phyloP scores from a whole-genome alignment of 2,113 vertebrate genomes.

The Penelope pileata region DNA sequence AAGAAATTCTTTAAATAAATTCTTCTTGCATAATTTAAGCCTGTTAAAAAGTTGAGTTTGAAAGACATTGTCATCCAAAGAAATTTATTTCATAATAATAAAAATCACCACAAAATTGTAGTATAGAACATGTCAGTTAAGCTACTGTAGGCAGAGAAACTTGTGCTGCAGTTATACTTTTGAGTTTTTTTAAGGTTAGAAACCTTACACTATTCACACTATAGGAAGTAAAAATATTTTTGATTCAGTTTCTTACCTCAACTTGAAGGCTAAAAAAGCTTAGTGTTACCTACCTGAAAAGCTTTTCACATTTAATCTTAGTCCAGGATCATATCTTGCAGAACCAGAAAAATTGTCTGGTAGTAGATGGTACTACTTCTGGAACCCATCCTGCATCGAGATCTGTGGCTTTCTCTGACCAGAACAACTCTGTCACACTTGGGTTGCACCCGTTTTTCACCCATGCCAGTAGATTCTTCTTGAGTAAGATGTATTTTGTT shows the following conservation, averaged over 20 bases:
- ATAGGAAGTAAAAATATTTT: neutral
- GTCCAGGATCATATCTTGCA: neutral
- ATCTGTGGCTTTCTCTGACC: neutral
- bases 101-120: conserved; percentile 30
- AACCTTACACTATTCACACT: neutral
- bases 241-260: neutral
- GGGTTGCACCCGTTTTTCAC: neutral
- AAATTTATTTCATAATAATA: conserved; percentile 41
- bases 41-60: conserved; percentile 49
- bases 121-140: conserved; percentile 23
- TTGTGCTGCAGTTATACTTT: neutral
- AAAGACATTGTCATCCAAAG: conserved; percentile 55
- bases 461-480: neutral
- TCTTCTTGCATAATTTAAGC: conserved; percentile 59
- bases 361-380: neutral
- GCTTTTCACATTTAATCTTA: neutral
- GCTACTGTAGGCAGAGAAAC: conserved; percentile 19
- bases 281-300: neutral
- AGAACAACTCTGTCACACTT: neutral
- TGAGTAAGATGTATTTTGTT: neutral
- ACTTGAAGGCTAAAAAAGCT: neutral
- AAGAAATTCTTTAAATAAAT: conserved; percentile 50
- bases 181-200: neutral
- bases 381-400: neutral
- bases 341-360: neutral